Evolutionary conservation across 2,888 invertebrate genomes (phyloP).

Genomic region (Athalia cordata): DNA sequence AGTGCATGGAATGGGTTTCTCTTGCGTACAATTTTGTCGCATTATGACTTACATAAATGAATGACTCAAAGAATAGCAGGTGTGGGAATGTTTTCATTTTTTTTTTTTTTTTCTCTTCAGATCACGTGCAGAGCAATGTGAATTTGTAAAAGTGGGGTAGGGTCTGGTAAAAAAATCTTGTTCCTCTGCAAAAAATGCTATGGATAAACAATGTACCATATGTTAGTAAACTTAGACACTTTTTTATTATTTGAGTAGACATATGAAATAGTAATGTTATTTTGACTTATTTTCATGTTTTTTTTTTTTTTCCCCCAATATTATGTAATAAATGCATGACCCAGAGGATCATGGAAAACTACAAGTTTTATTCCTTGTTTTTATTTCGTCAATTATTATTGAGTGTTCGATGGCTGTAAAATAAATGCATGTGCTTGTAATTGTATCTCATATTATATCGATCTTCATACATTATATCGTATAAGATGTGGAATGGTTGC

Average conservation of each 20-base stretch:
- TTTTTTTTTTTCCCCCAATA: constrained; percentile 1
- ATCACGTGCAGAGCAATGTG: too few relatives aligned
- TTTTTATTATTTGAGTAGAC: neutral
- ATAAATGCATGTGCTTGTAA: constrained; percentile 34
- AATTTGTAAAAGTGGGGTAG: too few relatives aligned
- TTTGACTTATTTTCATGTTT: constrained; percentile 7
- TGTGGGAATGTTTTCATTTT: neutral
- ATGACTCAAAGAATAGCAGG: neutral
- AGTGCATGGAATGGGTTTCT: constrained; percentile 31
- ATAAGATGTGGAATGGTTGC: constrained; percentile 22
- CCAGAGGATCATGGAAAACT: constrained; percentile 35
- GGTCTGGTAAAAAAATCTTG: too few relatives aligned
- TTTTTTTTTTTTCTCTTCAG: too few relatives aligned
- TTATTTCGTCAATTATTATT: constrained; percentile 3
- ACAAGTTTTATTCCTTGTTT: constrained; percentile 13
- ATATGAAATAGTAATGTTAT: constrained; percentile 23
- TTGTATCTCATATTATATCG: constrained; percentile 8
- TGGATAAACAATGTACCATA: neutral
- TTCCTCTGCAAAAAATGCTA: too few relatives aligned
- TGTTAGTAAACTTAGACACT: neutral
- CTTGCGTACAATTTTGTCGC: constrained; percentile 10
- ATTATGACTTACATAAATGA: neutral
- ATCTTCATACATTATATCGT: constrained; percentile 13
- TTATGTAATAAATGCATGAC: constrained; percentile 41
- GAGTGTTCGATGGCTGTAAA: constrained; percentile 15